Conservation (phyloP, 2,797 vertebrate genomes). For the Falco peregrinus region DNA sequence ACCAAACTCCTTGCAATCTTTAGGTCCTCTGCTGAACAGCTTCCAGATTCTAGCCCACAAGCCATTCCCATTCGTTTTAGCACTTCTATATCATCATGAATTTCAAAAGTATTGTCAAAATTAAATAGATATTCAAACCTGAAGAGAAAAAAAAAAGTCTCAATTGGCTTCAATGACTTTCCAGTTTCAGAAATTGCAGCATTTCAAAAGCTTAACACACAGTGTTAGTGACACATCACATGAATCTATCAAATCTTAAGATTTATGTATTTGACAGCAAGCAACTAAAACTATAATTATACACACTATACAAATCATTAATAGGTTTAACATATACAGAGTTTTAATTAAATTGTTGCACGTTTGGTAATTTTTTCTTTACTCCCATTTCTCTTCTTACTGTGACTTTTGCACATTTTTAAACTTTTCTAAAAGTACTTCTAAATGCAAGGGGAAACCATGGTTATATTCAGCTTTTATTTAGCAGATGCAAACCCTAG, state of each 20-base stretch:
- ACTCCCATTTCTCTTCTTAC: not conserved
- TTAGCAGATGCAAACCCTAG: not conserved
- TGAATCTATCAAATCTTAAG: not conserved
- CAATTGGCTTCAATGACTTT: not conserved
- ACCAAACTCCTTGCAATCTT: constrained; percentile 93
- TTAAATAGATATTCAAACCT: constrained; percentile 99
- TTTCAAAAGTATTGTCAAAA: constrained; percentile 99
- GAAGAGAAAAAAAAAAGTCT: not conserved
- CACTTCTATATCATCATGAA: constrained; percentile 98
- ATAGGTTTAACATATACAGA: not conserved
- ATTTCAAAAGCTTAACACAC: not conserved
- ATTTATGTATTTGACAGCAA: not conserved
- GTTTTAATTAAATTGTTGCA: not conserved
- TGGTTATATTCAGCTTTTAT: not conserved
- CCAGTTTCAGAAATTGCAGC: not conserved
- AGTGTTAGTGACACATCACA: not conserved
- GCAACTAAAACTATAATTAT: not conserved
- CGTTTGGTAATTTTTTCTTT: not conserved
- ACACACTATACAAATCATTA: not conserved
- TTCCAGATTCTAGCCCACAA: constrained; percentile 94
- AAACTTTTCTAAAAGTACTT: not conserved
- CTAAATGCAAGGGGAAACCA: not conserved
- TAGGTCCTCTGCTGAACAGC: constrained; percentile 94
- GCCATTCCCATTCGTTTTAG: constrained; percentile 99
- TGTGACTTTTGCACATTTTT: not conserved